phyloP scores from a whole-genome alignment of 2,797 vertebrate species.

The Mormyrus hasselquistii region DNA sequence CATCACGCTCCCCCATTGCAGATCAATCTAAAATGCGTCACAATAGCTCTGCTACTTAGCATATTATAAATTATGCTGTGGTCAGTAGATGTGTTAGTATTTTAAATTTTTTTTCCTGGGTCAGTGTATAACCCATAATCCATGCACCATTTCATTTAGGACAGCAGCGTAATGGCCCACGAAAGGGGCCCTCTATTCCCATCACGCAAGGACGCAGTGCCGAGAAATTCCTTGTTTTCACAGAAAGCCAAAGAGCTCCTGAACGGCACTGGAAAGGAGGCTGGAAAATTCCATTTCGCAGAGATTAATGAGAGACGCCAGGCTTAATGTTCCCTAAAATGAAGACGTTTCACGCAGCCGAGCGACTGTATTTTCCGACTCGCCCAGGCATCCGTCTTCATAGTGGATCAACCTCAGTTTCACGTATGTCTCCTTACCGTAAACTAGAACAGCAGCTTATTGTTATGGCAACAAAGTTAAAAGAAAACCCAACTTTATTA shows the following conservation, averaged over 20 bases:
- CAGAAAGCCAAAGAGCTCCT: neutral
- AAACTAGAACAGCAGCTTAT: constrained; percentile 20
- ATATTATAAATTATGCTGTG: neutral
- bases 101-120: neutral
- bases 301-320: constrained; percentile 41
- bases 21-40: neutral
- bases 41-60: neutral
- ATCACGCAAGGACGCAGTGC: neutral
- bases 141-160: neutral
- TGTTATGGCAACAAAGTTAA: neutral
- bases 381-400: constrained; percentile 46
- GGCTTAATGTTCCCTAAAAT: constrained; percentile 53
- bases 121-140: neutral
- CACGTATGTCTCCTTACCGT: constrained; percentile 5
- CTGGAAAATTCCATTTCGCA: constrained; percentile 25
- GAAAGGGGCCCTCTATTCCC: neutral
- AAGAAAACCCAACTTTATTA: neutral
- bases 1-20: neutral
- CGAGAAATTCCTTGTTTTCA: constrained; percentile 15
- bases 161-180: neutral
- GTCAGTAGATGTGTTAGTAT: neutral
- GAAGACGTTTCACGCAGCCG: constrained; percentile 44
- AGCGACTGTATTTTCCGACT: constrained; percentile 43
- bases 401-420: constrained; percentile 29
- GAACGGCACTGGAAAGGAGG: neutral